Conservation (phyloP, 2,797 vertebrate genomes). For the Alectoris magna region DNA sequence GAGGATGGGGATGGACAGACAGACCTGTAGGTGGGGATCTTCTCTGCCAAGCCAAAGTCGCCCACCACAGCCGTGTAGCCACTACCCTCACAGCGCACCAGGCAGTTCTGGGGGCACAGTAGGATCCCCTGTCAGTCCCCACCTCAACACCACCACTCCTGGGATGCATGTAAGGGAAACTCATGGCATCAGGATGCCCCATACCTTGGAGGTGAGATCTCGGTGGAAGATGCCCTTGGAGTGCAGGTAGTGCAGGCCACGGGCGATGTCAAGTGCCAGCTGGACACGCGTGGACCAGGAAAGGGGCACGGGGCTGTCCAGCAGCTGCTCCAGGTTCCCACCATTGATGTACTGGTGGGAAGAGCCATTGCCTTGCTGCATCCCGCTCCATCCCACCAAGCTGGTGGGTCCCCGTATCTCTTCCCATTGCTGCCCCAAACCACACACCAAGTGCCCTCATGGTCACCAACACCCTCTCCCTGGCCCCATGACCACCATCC, state of each 20-base stretch:
- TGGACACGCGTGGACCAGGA: conserved; percentile 86
- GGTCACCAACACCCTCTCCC: not conserved
- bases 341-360: conserved; percentile 91
- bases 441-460: fast-evolving
- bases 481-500: not conserved
- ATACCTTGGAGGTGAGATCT: conserved; percentile 96
- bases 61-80: conserved; percentile 91
- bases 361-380: fast-evolving
- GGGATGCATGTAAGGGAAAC: not conserved
- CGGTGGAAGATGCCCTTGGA: conserved; percentile 96
- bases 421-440: not conserved
- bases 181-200: fast-evolving
- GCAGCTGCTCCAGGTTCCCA: conserved; percentile 95
- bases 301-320: conserved; percentile 87
- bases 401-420: not conserved
- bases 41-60: conserved; percentile 96
- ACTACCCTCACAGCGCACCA: conserved; percentile 87
- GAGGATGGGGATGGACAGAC: not conserved
- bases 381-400: fast-evolving
- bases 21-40: conserved; percentile 94
- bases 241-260: conserved; percentile 92
- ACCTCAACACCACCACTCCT: fast-evolving
- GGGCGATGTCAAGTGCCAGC: conserved; percentile 90
- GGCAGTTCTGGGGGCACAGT: conserved; percentile 87
- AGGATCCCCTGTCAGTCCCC: not conserved